Evolutionary conservation across 2,888 invertebrate genomes (phyloP).

Genomic region (Lasioglossum malachurum): DNA sequence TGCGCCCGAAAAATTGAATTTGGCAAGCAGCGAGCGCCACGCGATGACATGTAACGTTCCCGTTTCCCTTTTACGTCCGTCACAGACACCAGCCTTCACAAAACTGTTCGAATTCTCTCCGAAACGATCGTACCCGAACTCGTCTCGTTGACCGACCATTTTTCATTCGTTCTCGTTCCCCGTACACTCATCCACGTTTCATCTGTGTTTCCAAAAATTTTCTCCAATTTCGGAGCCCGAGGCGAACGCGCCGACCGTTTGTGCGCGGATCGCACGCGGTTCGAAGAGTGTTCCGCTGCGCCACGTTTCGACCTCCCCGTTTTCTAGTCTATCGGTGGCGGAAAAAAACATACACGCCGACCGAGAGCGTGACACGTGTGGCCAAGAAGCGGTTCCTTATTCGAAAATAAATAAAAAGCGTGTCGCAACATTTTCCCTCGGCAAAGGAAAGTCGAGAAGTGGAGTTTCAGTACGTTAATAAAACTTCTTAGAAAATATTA

Average conservation of each 20-base stretch:
- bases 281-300: not conserved
- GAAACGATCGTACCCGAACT: conserved; percentile 26
- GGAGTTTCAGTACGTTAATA: no score
- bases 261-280: not conserved
- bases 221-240: not conserved
- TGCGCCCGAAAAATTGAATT: conserved; percentile 27
- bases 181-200: conserved; percentile 34
- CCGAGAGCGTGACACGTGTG: not conserved
- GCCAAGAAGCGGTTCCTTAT: not conserved
- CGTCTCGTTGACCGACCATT: conserved; percentile 33
- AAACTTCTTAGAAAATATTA: no score
- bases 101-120: conserved; percentile 46
- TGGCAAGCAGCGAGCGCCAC: conserved; percentile 24
- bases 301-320: not conserved
- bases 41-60: conserved; percentile 23
- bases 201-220: conserved; percentile 38
- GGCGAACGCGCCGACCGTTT: not conserved
- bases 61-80: conserved; percentile 16
- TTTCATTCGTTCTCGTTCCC: conserved; percentile 2
- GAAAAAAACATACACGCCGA: not conserved
- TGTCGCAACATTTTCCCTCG: not conserved
- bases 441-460: no score
- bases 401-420: not conserved
- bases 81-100: conserved; percentile 12
- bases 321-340: not conserved